phyloP scores from a whole-genome alignment of 2,888 invertebrate species.

The Euplexia lucipara region DNA sequence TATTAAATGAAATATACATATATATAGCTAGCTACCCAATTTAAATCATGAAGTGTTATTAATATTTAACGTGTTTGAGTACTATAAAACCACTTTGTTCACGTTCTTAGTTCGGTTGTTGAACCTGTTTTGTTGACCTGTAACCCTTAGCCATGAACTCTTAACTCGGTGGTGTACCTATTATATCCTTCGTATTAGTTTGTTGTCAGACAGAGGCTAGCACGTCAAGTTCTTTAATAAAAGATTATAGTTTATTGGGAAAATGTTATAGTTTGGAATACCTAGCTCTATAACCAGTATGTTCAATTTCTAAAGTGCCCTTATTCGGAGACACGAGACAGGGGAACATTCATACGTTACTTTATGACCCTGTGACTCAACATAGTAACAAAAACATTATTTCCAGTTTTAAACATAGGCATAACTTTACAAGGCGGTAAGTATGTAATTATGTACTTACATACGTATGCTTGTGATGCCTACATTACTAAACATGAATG shows the following conservation, averaged over 20 bases:
- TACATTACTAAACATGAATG: not conserved
- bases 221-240: too few species aligned
- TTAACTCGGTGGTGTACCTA: not conserved
- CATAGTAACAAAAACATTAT: slow-evolving; percentile 30
- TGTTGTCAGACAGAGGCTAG: too few species aligned
- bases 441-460: too few species aligned
- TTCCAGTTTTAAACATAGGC: not conserved
- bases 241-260: too few species aligned
- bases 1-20: not conserved
- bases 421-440: not conserved
- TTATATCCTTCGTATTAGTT: not conserved
- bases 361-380: slow-evolving; percentile 42
- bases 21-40: not conserved
- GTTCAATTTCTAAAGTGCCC: too few species aligned
- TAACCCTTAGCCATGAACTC: slow-evolving; percentile 35
- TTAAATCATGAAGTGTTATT: not conserved
- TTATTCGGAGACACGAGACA: too few species aligned
- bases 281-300: not conserved
- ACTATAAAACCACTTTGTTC: slow-evolving; percentile 12
- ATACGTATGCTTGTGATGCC: not conserved
- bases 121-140: slow-evolving; percentile 31
- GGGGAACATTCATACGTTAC: too few species aligned
- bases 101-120: slow-evolving; percentile 18
- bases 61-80: slow-evolving; percentile 3
- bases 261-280: too few species aligned